Evolutionary conservation across 2,888 invertebrate species (phyloP), one percentile per base, ranked within the genome.

Genomic region (Ceraclea dissimilis): DNA sequence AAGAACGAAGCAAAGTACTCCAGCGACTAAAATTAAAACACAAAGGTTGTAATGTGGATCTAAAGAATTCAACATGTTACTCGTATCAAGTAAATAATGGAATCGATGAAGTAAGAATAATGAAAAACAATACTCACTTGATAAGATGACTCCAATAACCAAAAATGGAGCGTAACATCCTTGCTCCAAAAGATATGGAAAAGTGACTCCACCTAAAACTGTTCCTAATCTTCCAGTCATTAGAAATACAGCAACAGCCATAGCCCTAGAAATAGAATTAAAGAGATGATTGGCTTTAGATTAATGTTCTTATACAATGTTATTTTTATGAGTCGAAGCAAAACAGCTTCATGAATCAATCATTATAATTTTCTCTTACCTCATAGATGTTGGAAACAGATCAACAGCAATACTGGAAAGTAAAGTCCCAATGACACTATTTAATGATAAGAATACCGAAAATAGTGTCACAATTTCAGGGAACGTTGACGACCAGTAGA

Each of bases 101-200:
- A n/a, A n/a, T n/a, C n/a, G n/a, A n/a, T n/a, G n/a, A n/a, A n/a
- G n/a, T n/a, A n/a, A n/a, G n/a, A n/a, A n/a, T n/a, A n/a, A n/a
- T n/a, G n/a, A n/a, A n/a, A n/a, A n/a, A n/a, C n/a, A 26, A 47
- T 34, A 33, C 48, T 73, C 74, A 87, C 87, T 73, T 62, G 80
- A 64, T 63, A 86, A 74, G 18, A 84, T 80, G 4, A 73, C 66
- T 6, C 82, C 82, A 55, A 89, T 82, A 68, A 84, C 81, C 52
- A 85, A 68, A 67, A 89, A 89, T 2, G 88, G 88, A 16, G 86
- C 84, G 20, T 83, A 70, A 65, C 89, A 89, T 33, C 88, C 88
- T 26, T 79, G 73, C 63, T 78, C 71, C 46, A 89, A 74, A 49
- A 89, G 76, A 21, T 82, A 73, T 0, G 89, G 88, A 66, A 89